Evolutionary conservation across 2,113 vertebrate species (phyloP).

Genomic region (Glareola pratincola): DNA sequence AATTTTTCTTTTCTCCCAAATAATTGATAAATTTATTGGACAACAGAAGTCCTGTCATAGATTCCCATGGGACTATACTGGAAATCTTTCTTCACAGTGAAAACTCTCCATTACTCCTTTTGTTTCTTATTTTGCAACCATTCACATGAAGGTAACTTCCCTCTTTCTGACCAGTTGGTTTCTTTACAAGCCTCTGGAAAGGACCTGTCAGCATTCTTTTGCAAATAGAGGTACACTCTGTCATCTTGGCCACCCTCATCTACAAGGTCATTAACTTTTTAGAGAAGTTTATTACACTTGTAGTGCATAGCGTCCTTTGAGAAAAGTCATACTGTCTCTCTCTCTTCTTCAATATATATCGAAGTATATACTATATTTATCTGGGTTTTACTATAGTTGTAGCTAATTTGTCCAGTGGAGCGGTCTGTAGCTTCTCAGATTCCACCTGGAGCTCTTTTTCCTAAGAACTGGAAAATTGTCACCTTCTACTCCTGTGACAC

Average conservation of each 20-base stretch:
- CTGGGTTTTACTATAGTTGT: not conserved
- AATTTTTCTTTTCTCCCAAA: not conserved
- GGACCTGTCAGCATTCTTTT: not conserved
- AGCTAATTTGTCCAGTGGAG: not conserved
- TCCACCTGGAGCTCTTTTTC: not conserved
- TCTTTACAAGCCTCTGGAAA: not conserved
- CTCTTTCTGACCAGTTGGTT: not conserved
- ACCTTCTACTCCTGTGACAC: not conserved
- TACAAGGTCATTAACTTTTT: not conserved
- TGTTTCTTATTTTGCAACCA: not conserved
- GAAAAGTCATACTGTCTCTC: not conserved
- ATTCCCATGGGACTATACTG: not conserved
- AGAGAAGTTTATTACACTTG: not conserved
- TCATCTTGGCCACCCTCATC: not conserved
- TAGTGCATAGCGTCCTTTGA: not conserved
- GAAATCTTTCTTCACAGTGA: not conserved
- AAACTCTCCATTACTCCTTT: not conserved
- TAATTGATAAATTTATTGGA: not conserved
- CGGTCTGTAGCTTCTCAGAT: not conserved
- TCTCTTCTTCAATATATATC: not conserved
- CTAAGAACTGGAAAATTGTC: not conserved
- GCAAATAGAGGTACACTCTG: not conserved
- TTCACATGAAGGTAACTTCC: not conserved
- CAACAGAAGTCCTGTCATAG: not conserved
- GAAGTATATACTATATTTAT: not conserved